phyloP scores from a whole-genome alignment of 2,888 invertebrate genomes.

The Galerucella calmariensis region DNA sequence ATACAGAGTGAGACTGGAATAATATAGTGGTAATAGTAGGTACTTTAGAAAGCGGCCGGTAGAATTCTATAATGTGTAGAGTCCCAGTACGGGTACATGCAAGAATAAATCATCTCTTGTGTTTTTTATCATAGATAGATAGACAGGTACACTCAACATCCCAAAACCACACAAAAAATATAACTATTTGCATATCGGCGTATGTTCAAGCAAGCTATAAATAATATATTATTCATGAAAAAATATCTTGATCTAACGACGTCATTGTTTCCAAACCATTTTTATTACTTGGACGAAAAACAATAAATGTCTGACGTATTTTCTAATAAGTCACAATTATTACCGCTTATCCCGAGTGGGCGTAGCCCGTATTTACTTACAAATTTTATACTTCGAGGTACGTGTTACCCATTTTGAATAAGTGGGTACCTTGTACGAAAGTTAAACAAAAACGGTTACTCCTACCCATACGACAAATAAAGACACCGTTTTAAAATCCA shows the following conservation, averaged over 20 bases:
- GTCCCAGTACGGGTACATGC: no score
- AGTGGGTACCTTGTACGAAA: conserved; percentile 27
- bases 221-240: conserved; percentile 7
- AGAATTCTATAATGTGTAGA: no score
- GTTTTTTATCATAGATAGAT: no score
- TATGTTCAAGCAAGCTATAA: not conserved
- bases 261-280: not conserved
- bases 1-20: no score
- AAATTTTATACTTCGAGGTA: conserved; percentile 26
- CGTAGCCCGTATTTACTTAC: conserved; percentile 24
- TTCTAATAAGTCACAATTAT: conserved; percentile 26
- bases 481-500: not conserved
- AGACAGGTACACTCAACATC: not conserved
- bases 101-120: no score
- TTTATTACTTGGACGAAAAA: not conserved
- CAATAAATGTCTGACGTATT: conserved; percentile 4
- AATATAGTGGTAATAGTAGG: no score
- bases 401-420: conserved; percentile 25
- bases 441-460: conserved; percentile 29
- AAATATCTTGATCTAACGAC: not conserved
- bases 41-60: no score
- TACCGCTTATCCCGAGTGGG: conserved; percentile 18
- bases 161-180: not conserved
- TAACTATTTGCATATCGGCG: not conserved
- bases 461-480: conserved; percentile 11